These are phyloP conservation scores for Triplophysa rosa DNA, from an alignment of 2,113 vertebrate genomes.

Conservation along the genomic window DNA sequence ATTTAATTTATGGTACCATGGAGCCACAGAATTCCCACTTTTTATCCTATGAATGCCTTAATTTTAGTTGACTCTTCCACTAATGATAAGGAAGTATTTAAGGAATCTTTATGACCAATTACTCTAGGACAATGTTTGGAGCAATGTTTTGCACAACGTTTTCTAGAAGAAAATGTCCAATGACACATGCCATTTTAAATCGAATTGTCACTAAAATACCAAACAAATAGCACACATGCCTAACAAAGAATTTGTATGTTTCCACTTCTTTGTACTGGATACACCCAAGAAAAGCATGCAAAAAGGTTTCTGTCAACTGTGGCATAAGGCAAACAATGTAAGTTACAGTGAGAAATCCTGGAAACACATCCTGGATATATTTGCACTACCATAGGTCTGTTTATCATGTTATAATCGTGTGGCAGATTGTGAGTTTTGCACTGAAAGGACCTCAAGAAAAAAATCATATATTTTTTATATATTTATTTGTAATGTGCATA, in stretches of 20 bases:
- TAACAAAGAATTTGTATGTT: neutral
- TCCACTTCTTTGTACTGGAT: neutral
- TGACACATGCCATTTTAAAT: neutral
- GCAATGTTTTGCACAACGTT: no score
- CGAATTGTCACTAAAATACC: neutral
- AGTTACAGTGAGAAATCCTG: slow-evolving; percentile 41
- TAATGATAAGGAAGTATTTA: no score
- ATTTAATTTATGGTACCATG: no score
- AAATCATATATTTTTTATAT: no score
- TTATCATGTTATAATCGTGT: neutral
- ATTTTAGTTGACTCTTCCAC: no score
- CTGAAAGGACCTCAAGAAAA: no score
- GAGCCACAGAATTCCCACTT: no score
- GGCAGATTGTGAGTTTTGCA: no score
- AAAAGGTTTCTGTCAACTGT: slow-evolving; percentile 51
- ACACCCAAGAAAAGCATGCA: slow-evolving; percentile 32
- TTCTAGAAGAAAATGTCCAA: neutral
- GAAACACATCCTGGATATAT: slow-evolving; percentile 70
- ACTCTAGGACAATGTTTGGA: no score
- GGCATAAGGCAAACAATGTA: slow-evolving; percentile 59
- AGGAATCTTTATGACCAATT: no score
- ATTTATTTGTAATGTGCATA: neutral
- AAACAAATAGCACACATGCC: neutral
- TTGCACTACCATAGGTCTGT: slow-evolving; percentile 46
- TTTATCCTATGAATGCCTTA: no score